These are phyloP conservation scores for Ammodytes marinus DNA, from an alignment of 2,113 vertebrate species.

Conservation along the genomic window DNA sequence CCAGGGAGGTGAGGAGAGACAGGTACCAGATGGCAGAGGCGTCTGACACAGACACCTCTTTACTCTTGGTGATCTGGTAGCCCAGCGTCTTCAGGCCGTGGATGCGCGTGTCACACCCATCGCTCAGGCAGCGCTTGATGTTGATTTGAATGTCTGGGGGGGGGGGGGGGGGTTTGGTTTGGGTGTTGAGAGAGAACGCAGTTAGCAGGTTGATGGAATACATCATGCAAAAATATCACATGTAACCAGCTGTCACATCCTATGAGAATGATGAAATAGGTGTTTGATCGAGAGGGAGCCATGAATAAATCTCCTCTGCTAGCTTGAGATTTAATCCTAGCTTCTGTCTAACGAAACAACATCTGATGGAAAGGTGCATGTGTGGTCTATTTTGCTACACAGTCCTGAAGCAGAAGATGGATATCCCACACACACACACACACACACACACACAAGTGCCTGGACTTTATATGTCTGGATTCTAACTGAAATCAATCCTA, in stretches of 20 bases:
- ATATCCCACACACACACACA: too few species aligned
- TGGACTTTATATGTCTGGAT: neutral
- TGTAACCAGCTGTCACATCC: neutral
- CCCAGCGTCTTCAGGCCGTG: constrained; percentile 94
- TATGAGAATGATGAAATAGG: neutral
- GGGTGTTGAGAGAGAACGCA: constrained; percentile 7
- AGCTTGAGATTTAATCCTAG: neutral
- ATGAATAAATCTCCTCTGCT: neutral
- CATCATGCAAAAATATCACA: neutral
- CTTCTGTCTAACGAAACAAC: neutral
- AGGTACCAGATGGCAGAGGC: constrained; percentile 99
- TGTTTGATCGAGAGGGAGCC: neutral
- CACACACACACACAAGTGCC: neutral
- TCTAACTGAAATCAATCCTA: neutral
- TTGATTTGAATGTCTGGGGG: constrained; percentile 95
- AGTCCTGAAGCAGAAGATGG: neutral
- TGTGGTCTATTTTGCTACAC: neutral
- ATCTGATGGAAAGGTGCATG: neutral
- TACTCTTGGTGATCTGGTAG: constrained; percentile 93
- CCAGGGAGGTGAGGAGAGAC: constrained; percentile 95
- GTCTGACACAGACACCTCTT: constrained; percentile 94
- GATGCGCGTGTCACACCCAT: constrained; percentile 97
- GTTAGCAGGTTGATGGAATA: constrained; percentile 53
- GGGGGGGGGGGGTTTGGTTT: neutral
- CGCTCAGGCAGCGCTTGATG: constrained; percentile 96